Percentiles rank a stretch among this genome's conserved stretches.
Evolutionary conservation across 37 sponge, comb jelly and placozoan genomes (phyloP).

Genomic region (Amphimedon queenslandica): DNA sequence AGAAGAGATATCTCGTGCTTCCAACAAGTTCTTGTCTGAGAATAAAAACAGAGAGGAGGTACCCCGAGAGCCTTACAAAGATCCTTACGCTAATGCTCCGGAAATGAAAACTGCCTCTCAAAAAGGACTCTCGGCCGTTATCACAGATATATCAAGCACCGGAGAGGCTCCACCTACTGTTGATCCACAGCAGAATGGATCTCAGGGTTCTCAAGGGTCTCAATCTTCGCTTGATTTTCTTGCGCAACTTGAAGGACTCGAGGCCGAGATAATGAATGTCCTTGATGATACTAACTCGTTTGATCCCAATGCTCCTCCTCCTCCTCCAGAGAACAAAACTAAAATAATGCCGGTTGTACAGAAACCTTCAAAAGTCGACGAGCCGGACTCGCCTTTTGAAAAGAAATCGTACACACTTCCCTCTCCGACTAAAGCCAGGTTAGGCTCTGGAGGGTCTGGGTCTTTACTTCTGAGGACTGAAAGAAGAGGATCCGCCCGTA

Average conservation of each 20-base stretch:
- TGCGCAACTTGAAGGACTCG: conserved; percentile 27
- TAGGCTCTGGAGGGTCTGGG: not conserved
- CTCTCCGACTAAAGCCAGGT: not conserved
- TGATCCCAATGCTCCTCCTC: not conserved
- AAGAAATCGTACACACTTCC: not conserved
- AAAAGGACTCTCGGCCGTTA: not conserved
- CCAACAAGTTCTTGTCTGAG: conserved; percentile 17
- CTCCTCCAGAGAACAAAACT: conserved; percentile 8
- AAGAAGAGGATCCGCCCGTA: not conserved
- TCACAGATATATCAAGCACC: not conserved
- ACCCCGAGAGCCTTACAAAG: not conserved
- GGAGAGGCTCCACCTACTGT: not conserved
- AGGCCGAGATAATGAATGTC: conserved; percentile 21
- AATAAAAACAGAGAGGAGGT: not conserved
- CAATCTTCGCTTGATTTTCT: conserved; percentile 1
- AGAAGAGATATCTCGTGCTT: conserved; percentile 22
- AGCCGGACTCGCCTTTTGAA: not conserved
- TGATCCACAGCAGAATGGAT: not conserved
- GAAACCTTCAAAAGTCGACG: not conserved
- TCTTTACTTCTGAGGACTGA: no score
- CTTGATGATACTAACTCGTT: conserved; percentile 15
- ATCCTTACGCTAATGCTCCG: not conserved
- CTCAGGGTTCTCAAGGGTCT: not conserved
- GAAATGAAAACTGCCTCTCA: not conserved
- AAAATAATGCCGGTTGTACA: not conserved